Conservation (phyloP, 2,888 invertebrate species). For the Eupithecia inturbata region DNA sequence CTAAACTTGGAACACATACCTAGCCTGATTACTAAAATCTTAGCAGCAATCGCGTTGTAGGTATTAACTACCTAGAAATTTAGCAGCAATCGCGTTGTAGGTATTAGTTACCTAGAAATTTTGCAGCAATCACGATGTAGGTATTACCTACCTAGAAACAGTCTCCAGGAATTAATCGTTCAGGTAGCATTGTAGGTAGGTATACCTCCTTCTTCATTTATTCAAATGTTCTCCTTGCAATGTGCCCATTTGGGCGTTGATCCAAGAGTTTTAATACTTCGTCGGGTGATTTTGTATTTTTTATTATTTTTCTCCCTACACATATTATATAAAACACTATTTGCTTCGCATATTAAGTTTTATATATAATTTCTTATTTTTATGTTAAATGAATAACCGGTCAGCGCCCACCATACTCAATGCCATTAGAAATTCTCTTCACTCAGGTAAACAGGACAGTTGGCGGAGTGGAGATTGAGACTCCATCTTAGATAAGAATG, state of each 20-base stretch:
- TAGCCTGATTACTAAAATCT: background rate
- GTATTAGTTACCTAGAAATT: background rate
- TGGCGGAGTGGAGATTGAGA: too few species aligned
- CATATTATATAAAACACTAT: background rate
- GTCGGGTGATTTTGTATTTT: background rate
- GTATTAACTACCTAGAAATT: background rate
- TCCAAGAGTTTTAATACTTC: background rate
- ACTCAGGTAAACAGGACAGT: too few species aligned
- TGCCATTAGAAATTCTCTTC: too few species aligned
- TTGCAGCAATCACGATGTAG: too few species aligned
- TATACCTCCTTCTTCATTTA: too few species aligned
- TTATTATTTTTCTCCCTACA: background rate
- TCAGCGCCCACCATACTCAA: too few species aligned
- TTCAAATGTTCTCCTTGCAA: background rate
- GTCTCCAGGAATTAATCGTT: background rate
- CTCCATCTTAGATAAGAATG: too few species aligned
- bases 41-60: background rate
- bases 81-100: background rate
- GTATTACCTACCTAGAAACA: too few species aligned
- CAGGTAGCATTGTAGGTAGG: too few species aligned
- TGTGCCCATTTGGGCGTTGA: too few species aligned
- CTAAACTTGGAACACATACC: background rate
- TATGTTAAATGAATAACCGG: too few species aligned
- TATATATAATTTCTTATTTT: too few species aligned
- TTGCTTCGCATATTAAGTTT: background rate